Evolutionary conservation across 2,113 vertebrate genomes (phyloP), one percentile per base, ranked within the genome.

Genomic region (Antechinus flavipes): DNA sequence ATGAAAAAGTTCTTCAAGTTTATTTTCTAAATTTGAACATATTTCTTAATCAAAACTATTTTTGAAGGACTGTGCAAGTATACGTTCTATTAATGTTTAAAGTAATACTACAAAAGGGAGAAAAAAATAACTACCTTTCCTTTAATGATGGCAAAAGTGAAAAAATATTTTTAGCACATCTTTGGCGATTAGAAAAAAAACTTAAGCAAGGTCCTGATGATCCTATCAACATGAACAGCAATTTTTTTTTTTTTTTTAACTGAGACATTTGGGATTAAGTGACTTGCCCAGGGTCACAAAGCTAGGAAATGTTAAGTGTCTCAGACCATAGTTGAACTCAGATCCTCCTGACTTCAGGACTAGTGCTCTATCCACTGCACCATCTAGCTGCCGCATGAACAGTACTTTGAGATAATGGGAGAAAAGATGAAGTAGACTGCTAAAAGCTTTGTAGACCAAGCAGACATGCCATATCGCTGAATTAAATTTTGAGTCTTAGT

Each of bases 401-500:
- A 84, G 7, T 76, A n/a, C 16, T 76, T 76, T 76, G 68, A 55
- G 22, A 55, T 55, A 24, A 55, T 16, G 54, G 16, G 54, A 42
- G 68, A 76, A n/a, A 22, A 16, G 35, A 19, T n/a, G 68, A 76
- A n/a, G 68, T 22, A 84, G n/a, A 76, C 35, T 76, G 14, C 68
- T 84, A 42, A 76, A 76, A n/a, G 16, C 35, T 76, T 76, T n/a
- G n/a, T 42, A 76, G 35, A 76, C 90, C 47, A 47, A 94, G 54
- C 46, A 93, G 8, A 90, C 76, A 89, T 50, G 92, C 76, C 97
- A 6, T 94, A 93, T 96, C 94, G 96, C 95, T 89, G 0, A 94
- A 96, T 76, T 97, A 96, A 97, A 97, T 61, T 90, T 42, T 94
- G 94, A 97, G 92, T 96, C 94, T 90, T 90, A 94, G 54, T 97